Evolutionary conservation across 2,888 invertebrate species (phyloP), one percentile per base, ranked within the genome.

Genomic region (Aleiodes leptofemur): DNA sequence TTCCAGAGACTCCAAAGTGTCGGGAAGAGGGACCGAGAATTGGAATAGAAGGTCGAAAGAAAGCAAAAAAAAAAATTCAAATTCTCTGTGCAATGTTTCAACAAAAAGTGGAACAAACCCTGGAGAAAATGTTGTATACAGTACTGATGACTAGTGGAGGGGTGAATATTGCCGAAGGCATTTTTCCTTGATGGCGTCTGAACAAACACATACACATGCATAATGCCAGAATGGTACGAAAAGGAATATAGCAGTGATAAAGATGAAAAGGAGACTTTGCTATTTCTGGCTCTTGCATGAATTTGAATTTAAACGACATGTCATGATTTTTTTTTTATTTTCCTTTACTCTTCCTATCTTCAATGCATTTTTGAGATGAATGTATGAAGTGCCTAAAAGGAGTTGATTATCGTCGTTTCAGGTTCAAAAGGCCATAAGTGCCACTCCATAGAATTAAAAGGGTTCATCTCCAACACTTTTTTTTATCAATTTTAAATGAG

Each of bases 151-250:
- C 64, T 43, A 43, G 43, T 9, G 43, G 43, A 43, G 64, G 64
- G 23, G n/a, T 16, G 43, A 14, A 64, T 64, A 64, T 64, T 43
- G 64, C 64, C 48, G 11, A 16, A 48, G 64, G 64, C 64, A 64
- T 64, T 48, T 64, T 23, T 64, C 16, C 64, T 64, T 64, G 64
- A 64, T 64, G 64, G 64, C 48, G 48, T 64, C 64, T 64, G 38
- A 43, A 64, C 61, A 61, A 16, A 9, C 64, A 64, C 48, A 61
- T 61, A 43, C 61, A 64, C 64, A 64, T 48, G 29, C 59, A 64
- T 64, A 43, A 9, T 16, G 34, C 64, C 34, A 64, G 43, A 64
- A 23, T 48, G 11, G 48, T 43, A 7, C 9, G 64, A 64, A 64
- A 64, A 38, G 23, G 14, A 64, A 43, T 48, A 43, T 43, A 38